Base-by-base conservation (phyloP, 2,888 invertebrate genomes). In the Epinotia nisella region DNA sequence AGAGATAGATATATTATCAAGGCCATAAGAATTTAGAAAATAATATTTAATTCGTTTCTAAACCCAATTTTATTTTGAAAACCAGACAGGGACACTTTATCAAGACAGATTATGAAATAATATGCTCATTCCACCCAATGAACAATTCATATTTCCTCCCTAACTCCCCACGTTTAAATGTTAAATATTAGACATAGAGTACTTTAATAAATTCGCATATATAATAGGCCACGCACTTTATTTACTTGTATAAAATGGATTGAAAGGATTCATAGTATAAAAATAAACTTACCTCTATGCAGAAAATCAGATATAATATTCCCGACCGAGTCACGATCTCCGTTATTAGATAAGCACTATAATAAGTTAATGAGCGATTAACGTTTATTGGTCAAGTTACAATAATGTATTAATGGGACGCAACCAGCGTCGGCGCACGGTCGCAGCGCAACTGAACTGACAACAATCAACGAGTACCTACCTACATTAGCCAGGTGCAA, bases 401-500 rank as follows among this genome's bases (percentile, higher is more conserved):
- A 41, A 21, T 55, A 41, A 13, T n/a, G 1, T 39, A 29, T 17
- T 11, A 10, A 21, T 45, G 19, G 19, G 10, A 56, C 55, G 66
- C 66, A 56, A 24, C 41, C 58, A 29, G 55, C 21, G 9, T 55
- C 55, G 41, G 55, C 55, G 66, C 55, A 41, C 66, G 55, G 45
- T 56, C 45, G 62, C 11, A n/a, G 19, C 56, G 61, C 29, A 49
- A 70, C 70, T 70, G 62, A 49, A 70, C 70, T 70, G 62, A 55
- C 70, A 53, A 62, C 49, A 62, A 55, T 45, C 60, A 41, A 39
- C 53, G 51, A 24, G 45, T 64, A 24, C 21, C 1, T 24, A n/a
- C n/a, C n/a, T 62, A 56, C 62, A 62, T 62, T 70, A 62, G 62
- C n/a, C 56, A 56, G 60, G 62, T 56, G 56, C 62, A 70, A 41